Base-by-base conservation (phyloP, 2,888 invertebrate species). In the Drosophila pegasa region DNA sequence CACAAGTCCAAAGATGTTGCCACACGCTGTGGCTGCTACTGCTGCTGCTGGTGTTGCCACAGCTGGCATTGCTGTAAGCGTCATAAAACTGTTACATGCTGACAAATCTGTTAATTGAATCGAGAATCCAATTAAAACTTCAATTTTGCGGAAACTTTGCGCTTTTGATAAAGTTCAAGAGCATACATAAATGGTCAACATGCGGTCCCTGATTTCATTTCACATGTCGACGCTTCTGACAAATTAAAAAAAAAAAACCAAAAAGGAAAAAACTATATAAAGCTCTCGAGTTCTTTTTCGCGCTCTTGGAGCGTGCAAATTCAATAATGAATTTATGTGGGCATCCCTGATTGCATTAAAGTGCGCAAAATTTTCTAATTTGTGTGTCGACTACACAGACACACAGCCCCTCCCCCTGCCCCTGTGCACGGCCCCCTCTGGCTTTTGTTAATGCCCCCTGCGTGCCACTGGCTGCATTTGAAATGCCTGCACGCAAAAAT, bases 101-200 rank as follows among this genome's bases (percentile, higher is more conserved):
- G 88, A 86, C 83, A 88, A 89, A 91, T 91, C 89, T 83, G 88
- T 87, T 90, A 91, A 91, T 91, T 91, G 88, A 91, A 90, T 90
- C 90, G 83, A 82, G 90, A 91, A 91, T 90, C 89, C 91, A 91
- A 90, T 90, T 91, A 91, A 90, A 90, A 90, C 82, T 90, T 91
- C 70, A 85, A 79, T 84, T 86, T 80, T 79, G 65, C 57, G 70
- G 61, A 78, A 88, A 89, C 78, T 76, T 81, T 63, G 65, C 59
- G 69, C 73, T 64, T 69, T 64, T 69, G 52, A 70, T 65, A 71
- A 75, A 86, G 76, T 86, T 70, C 87, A 88, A 87, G 78, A 70
- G 62, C 85, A 84, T 74, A 85, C 82, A 78, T 72, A 87, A 87
- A 88, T 80, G 89, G 78, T 61, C 75, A 83, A 64, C 87, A 69